phyloP scores from a whole-genome alignment of 2,888 invertebrate genomes.

The Callyntrura sp. region DNA sequence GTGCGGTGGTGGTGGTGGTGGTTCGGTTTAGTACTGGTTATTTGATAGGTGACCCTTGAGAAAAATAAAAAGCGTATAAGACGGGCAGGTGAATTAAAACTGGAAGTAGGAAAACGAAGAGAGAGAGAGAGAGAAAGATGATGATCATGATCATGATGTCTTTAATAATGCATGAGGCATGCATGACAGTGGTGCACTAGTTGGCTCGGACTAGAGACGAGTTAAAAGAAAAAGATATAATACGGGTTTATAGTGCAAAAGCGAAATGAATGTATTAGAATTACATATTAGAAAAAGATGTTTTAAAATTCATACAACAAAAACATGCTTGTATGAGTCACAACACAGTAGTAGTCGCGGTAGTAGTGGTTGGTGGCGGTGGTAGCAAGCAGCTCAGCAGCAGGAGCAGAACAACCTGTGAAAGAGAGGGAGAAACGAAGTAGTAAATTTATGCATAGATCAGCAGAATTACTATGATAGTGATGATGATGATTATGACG shows the following conservation, averaged over 20 bases:
- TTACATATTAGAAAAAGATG: background rate
- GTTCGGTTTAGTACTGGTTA: slow-evolving; percentile 17
- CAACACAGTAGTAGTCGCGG: slow-evolving; percentile 11
- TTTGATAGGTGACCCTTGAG: slow-evolving; percentile 55
- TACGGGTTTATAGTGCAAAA: slow-evolving; percentile 74
- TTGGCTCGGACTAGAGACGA: slow-evolving; percentile 51
- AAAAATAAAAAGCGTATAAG: background rate
- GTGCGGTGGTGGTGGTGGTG: slow-evolving; percentile 18
- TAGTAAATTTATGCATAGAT: slow-evolving; percentile 72
- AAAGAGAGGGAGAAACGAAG: slow-evolving; percentile 32
- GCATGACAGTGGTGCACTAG: slow-evolving; percentile 67
- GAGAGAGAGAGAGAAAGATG: slow-evolving; percentile 3
- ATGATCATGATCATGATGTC: background rate
- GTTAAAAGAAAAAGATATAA: slow-evolving; percentile 26
- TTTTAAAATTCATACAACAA: slow-evolving; percentile 68
- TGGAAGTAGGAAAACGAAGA: slow-evolving; percentile 65
- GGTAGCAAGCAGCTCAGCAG: too few relatives aligned
- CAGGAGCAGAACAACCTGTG: slow-evolving; percentile 5
- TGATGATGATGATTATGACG: slow-evolving; percentile 70
- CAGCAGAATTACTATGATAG: slow-evolving; percentile 60
- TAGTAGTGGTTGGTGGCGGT: too few relatives aligned
- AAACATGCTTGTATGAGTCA: slow-evolving; percentile 77
- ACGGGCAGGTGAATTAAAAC: slow-evolving; percentile 74
- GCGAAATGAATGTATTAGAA: slow-evolving; percentile 53
- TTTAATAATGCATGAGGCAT: slow-evolving; percentile 35